Base-by-base conservation (phyloP, 64 coral and sea anemone species). In the Stylophora pistillata region DNA sequence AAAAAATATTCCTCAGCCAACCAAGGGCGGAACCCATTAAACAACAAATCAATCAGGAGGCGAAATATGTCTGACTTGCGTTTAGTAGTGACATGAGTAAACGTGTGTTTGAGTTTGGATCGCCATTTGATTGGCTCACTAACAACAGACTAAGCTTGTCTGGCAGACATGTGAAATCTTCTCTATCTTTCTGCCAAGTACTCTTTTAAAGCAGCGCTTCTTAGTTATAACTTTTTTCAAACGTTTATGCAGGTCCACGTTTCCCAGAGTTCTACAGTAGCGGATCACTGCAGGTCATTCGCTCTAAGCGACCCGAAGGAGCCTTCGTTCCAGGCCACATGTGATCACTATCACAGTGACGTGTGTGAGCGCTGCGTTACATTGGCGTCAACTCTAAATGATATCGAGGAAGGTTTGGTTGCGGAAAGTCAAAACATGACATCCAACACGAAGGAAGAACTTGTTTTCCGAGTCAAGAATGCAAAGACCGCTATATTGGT, bases 241-340 rank as follows among this genome's bases (percentile, higher is more conserved):
- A 83, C 33, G 60, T 83, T 83, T 84, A 58, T 89, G 21, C 77
- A 89, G 88, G 77, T 89, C 68, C 88, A 89, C 55, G 76, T 89
- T 72, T 81, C 77, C 63, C 52, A 82, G 62, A 82, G 41, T 82
- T 89, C 88, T 71, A 68, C 88, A 72, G 77, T 81, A 32, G 74
- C 88, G 18, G 88, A 89, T 89, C 88, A 89, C 66, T 82, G 88
- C 65, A 73, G 66, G 77, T 72, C 64, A 81, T 89, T 60, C 54
- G 77, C 77, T 81, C n/a, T 89, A 56, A 89, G 88, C 77, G 65
- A 81, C 70, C 77, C 88, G 29, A 81, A 72, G 53, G 88, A 89
- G 41, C 77, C 77, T 72, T 68, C 66, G 26, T 89, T 57, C 53
- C 77, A 81, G 30, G 55, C 88, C 25, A 15, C 21, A 33, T 74